Evolutionary conservation across 92 coral and sea anemone genomes (phyloP).

Genomic region (Palythoa heliodiscus): DNA sequence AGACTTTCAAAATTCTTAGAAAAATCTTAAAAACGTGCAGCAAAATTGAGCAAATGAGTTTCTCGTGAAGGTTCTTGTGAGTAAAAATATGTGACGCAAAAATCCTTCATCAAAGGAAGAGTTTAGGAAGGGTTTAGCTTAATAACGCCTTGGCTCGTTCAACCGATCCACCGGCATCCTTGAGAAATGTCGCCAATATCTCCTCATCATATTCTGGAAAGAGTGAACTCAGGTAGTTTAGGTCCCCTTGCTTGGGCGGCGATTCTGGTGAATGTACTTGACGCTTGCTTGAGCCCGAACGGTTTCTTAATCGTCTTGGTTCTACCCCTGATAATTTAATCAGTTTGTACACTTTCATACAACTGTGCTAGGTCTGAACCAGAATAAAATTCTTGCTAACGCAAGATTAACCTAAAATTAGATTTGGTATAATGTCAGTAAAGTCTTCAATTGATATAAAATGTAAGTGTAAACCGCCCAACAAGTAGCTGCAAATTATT

Average conservation of each 20-base stretch:
- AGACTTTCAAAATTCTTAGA: too few species aligned
- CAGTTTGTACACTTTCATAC: neutral
- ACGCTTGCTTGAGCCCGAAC: neutral
- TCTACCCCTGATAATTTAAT: neutral
- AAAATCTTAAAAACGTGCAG: too few species aligned
- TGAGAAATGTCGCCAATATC: slow-evolving; percentile 2
- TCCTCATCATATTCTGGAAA: slow-evolving; percentile 1
- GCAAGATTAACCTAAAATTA: too few species aligned
- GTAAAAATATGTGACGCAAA: too few species aligned
- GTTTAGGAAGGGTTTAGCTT: neutral
- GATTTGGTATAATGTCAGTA: too few species aligned
- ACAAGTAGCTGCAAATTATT: too few species aligned
- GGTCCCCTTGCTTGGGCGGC: neutral
- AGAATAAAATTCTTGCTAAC: neutral
- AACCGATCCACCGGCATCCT: slow-evolving; percentile 25
- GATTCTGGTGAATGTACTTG: neutral
- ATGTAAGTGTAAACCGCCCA: too few species aligned
- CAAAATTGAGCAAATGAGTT: too few species aligned
- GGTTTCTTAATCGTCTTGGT: neutral
- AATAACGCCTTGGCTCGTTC: slow-evolving; percentile 3
- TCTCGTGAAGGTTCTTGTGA: too few species aligned
- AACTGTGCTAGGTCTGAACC: neutral
- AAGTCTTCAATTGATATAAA: too few species aligned
- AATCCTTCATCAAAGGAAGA: too few species aligned
- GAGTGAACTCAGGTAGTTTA: slow-evolving; percentile 4